Evolutionary conservation across 2,113 vertebrate species (phyloP).

Genomic region (Pygoscelis adeliae): DNA sequence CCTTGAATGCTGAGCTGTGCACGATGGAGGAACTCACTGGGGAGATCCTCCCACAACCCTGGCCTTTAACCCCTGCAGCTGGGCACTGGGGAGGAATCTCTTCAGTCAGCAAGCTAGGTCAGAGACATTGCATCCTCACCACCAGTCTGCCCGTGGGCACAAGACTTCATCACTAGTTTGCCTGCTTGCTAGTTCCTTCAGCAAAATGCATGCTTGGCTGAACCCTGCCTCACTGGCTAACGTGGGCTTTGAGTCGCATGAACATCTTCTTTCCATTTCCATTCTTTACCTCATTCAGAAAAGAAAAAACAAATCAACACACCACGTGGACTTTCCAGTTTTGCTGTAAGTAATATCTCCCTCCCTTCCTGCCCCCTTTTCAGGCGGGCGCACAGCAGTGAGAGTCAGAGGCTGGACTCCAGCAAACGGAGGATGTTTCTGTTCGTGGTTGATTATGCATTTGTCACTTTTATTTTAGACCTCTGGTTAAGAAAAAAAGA

Average conservation of each 20-base stretch:
- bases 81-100: background rate
- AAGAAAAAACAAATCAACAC: background rate
- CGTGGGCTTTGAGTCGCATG: background rate
- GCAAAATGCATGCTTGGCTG: fast-evolving
- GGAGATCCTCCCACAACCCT: background rate
- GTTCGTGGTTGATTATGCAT: conserved; percentile 28
- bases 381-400: background rate
- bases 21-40: background rate
- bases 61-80: background rate
- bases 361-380: background rate
- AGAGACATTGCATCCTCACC: background rate
- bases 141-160: background rate
- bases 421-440: conserved; percentile 6
- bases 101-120: background rate
- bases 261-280: background rate
- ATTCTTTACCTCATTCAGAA: background rate
- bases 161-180: background rate
- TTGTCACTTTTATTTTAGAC: conserved; percentile 41
- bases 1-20: background rate
- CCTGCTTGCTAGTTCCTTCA: background rate
- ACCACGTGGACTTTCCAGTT: fast-evolving
- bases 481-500: background rate
- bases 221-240: background rate
- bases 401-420: background rate
- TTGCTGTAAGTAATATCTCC: background rate